Evolutionary conservation across 2,888 invertebrate species (phyloP).

Genomic region (Ochropleura plecta): DNA sequence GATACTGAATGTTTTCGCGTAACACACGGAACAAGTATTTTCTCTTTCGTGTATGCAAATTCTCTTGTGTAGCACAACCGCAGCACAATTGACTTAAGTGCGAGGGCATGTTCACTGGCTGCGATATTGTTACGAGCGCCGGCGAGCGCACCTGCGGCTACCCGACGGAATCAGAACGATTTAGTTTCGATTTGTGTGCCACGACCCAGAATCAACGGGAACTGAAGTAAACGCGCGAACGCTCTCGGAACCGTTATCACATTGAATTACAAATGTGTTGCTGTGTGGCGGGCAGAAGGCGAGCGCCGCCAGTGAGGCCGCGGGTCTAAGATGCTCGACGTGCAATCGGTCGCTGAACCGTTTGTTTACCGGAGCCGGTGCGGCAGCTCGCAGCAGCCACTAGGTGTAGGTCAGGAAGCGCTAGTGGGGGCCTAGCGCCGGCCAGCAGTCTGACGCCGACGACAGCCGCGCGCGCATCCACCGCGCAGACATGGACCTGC

Average conservation of each 20-base stretch:
- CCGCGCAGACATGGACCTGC: slow-evolving; percentile 80
- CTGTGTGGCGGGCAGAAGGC: slow-evolving; percentile 74
- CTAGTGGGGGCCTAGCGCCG: slow-evolving; percentile 78
- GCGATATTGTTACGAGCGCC: slow-evolving; percentile 35
- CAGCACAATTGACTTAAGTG: slow-evolving; percentile 48
- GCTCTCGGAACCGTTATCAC: slow-evolving; percentile 86
- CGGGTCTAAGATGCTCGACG: slow-evolving; percentile 76
- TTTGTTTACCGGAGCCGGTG: slow-evolving; percentile 88
- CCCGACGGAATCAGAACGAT: slow-evolving; percentile 68
- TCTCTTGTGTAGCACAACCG: slow-evolving; percentile 33
- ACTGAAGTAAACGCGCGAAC: slow-evolving; percentile 80
- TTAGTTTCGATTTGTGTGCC: slow-evolving; percentile 76
- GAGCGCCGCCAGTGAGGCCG: slow-evolving; percentile 72
- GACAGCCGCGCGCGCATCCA: slow-evolving; percentile 81
- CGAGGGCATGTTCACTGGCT: slow-evolving; percentile 40
- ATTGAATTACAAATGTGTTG: slow-evolving; percentile 87
- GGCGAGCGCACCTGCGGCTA: slow-evolving; percentile 65
- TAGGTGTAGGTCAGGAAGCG: slow-evolving; percentile 87
- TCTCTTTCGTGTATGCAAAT: slow-evolving; percentile 79
- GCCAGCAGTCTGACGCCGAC: slow-evolving; percentile 81
- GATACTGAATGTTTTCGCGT: slow-evolving; percentile 59
- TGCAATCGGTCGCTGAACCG: slow-evolving; percentile 90
- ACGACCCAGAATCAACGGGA: slow-evolving; percentile 82
- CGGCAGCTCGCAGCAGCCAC: slow-evolving; percentile 77
- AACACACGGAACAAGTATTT: slow-evolving; percentile 74